Evolutionary conservation across 2,113 vertebrate genomes (phyloP), one percentile per base, ranked within the genome.

Genomic region (Anser brachyrhynchus): DNA sequence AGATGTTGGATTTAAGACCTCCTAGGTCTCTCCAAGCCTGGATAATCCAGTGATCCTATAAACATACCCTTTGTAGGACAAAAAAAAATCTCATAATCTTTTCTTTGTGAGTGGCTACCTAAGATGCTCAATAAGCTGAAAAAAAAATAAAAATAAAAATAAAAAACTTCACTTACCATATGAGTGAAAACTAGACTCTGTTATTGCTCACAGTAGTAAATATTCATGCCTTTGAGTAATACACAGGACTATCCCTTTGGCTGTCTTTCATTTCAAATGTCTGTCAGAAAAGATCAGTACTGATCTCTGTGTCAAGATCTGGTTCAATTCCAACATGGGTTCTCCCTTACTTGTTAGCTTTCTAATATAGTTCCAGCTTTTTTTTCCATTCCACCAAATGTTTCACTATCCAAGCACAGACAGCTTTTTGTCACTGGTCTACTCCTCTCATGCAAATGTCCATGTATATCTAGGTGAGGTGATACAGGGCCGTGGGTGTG

Each of bases 401-500:
- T 25, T 85, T 94, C 46, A n/a, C 73, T n/a, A 13, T 33, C 9
- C 29, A 72, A n/a, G 29, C 44, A 73, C 10, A 61, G 26, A 61
- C 4, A 35, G 4, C 20, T 20, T 84, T 61, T 61, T 0, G 0
- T 20, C 29, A 70, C 17, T 41, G 19, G 17, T 66, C 10, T 78
- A 28, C 11, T 87, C 3, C 31, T 87, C 37, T 73, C 66, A 26
- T 78, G 9, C 6, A 57, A 78, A 55, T 21, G n/a, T 79, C 90
- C 51, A 33, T 23, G 22, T 8, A 26, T 17, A 3, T 43, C 52
- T 78, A 76, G 16, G 73, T 33, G 13, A 52, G 20, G 9, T 4
- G 4, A n/a, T 74, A 49, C 33, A 57, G 11, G 5, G 2, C 3
- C 28, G 52, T 18, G n/a, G 8, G 23, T 62, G 44, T 11, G 62